phyloP scores from a whole-genome alignment of 92 coral and sea anemone genomes.

The Zoanthus sociatus region DNA sequence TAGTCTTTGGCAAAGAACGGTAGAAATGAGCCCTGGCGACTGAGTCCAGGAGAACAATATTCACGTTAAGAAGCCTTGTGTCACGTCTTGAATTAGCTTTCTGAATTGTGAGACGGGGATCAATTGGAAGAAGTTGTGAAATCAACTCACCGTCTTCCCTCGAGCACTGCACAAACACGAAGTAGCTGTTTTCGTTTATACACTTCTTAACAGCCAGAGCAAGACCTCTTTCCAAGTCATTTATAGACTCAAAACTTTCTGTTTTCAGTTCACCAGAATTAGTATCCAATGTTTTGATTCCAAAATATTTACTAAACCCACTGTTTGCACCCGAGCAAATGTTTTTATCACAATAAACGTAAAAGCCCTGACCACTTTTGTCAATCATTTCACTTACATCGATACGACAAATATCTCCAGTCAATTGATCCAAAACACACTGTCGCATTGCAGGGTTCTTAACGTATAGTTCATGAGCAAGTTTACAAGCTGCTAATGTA shows the following conservation, averaged over 20 bases:
- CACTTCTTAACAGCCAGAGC: slow-evolving; percentile 39
- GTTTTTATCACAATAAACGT: slow-evolving; percentile 1
- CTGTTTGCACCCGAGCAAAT: neutral
- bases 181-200: slow-evolving; percentile 54
- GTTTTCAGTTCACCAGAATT: neutral
- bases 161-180: slow-evolving; percentile 70
- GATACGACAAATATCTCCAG: slow-evolving; percentile 19
- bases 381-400: neutral
- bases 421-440: neutral
- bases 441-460: neutral
- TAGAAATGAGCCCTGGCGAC: slow-evolving; percentile 90
- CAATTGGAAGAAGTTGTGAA: slow-evolving; percentile 75
- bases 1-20: slow-evolving; percentile 88
- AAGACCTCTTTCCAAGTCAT: slow-evolving; percentile 63
- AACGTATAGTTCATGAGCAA: slow-evolving; percentile 17
- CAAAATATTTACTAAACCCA: neutral
- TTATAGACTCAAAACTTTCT: slow-evolving; percentile 2
- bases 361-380: neutral
- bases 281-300: slow-evolving; percentile 14
- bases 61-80: slow-evolving; percentile 67
- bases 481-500: slow-evolving; percentile 21
- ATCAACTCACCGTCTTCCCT: slow-evolving; percentile 20
- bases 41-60: slow-evolving; percentile 81
- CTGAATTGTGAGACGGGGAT: slow-evolving; percentile 71
- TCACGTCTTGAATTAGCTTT: slow-evolving; percentile 45